Evolutionary conservation across 2,888 invertebrate genomes (phyloP).

Genomic region (Standfussiana lucernea): DNA sequence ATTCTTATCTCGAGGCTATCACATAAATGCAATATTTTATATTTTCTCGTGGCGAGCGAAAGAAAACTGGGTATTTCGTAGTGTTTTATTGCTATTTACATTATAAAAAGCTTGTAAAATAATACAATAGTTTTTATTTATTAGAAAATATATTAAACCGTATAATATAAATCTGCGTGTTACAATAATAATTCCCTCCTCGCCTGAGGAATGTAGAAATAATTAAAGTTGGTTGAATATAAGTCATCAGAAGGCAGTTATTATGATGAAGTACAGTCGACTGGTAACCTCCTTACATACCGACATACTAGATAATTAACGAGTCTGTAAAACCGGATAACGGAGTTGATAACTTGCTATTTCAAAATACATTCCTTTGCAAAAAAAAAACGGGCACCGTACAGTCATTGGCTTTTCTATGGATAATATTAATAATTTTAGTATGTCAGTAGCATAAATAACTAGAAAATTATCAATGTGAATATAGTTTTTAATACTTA

Average conservation of each 20-base stretch:
- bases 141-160: not conserved
- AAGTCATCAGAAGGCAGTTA: conserved; percentile 38
- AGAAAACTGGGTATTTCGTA: not conserved
- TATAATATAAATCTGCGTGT: not conserved
- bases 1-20: conserved; percentile 15
- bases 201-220: conserved; percentile 39
- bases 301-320: conserved; percentile 58
- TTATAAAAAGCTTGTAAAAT: not conserved
- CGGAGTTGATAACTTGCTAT: conserved; percentile 60
- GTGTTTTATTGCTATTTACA: conserved; percentile 12
- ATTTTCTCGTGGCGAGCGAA: not conserved
- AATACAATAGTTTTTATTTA: not conserved
- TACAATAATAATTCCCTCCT: conserved; percentile 10
- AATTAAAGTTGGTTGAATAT: conserved; percentile 19
- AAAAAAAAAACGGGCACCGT: too few relatives aligned
- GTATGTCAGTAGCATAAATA: too few relatives aligned
- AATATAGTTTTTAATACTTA: too few relatives aligned
- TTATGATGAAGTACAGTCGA: conserved; percentile 41
- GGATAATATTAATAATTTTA: too few relatives aligned
- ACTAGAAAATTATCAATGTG: too few relatives aligned
- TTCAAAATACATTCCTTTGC: too few relatives aligned
- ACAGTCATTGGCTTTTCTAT: too few relatives aligned
- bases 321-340: conserved; percentile 63
- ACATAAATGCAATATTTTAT: not conserved
- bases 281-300: conserved; percentile 53